Conservation (phyloP, 2,888 invertebrate genomes). For the Phorcus lineatus region DNA sequence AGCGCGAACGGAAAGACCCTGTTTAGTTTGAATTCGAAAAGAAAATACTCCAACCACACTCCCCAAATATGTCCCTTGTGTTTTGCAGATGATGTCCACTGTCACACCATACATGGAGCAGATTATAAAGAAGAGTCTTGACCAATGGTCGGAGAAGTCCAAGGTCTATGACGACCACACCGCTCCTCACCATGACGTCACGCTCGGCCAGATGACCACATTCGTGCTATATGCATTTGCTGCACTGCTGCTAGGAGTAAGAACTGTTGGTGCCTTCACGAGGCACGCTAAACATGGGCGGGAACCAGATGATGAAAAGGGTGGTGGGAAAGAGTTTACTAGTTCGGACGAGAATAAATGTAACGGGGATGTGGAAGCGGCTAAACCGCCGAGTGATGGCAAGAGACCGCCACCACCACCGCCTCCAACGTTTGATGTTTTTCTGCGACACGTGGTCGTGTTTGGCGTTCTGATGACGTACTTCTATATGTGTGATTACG, state of each 20-base stretch:
- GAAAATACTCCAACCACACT: too few species aligned
- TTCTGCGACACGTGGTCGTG: conserved; percentile 42
- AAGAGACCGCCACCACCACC: conserved; percentile 26
- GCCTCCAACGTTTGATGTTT: conserved; percentile 44
- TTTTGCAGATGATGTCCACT: background rate
- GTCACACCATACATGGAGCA: background rate
- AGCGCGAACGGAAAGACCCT: too few species aligned
- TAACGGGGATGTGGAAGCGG: background rate
- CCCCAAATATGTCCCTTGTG: too few species aligned
- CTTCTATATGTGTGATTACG: conserved; percentile 61
- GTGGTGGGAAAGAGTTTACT: background rate
- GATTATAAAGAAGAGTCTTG: background rate
- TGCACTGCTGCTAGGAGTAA: conserved; percentile 29
- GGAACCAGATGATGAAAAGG: background rate
- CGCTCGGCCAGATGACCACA: conserved; percentile 41
- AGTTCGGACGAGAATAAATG: background rate
- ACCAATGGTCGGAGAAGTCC: background rate
- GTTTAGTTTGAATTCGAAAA: too few species aligned
- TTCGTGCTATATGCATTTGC: conserved; percentile 37
- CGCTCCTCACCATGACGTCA: conserved; percentile 44
- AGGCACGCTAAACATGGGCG: background rate
- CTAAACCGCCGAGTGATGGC: background rate
- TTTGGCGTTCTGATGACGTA: conserved; percentile 56
- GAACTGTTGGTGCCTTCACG: background rate
- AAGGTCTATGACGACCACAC: conserved; percentile 34